Evolutionary conservation across 2,888 invertebrate genomes (phyloP).

Genomic region (Ochropleura leucogaster): DNA sequence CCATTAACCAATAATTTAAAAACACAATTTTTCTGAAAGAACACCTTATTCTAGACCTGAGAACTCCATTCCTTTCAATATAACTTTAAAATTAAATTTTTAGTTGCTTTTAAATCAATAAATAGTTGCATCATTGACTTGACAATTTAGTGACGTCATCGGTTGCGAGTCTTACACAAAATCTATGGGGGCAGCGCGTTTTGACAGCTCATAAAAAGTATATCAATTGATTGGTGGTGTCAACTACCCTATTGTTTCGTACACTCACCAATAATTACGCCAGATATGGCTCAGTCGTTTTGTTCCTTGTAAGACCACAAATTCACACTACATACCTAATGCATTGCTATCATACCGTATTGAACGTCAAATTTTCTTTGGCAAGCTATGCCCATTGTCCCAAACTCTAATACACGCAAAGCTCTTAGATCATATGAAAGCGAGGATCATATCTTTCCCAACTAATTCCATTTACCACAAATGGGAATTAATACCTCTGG

Average conservation of each 20-base stretch:
- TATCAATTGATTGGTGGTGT: too few species aligned
- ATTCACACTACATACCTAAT: not conserved
- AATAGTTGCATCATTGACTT: too few species aligned
- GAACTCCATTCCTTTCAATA: too few species aligned
- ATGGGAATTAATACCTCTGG: slow-evolving; percentile 23
- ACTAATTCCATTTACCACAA: not conserved
- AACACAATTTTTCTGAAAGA: too few species aligned
- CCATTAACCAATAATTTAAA: too few species aligned
- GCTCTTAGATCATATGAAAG: slow-evolving; percentile 22
- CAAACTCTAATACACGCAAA: slow-evolving; percentile 11
- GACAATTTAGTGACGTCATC: too few species aligned
- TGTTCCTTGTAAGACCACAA: not conserved
- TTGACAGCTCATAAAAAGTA: too few species aligned
- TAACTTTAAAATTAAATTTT: too few species aligned
- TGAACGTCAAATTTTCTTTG: slow-evolving; percentile 26
- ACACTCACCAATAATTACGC: not conserved
- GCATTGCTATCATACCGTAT: slow-evolving; percentile 13
- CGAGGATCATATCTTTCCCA: slow-evolving; percentile 17
- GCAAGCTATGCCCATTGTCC: slow-evolving; percentile 17
- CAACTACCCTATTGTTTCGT: not conserved
- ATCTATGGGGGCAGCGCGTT: too few species aligned
- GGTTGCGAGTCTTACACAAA: too few species aligned
- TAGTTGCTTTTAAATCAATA: too few species aligned
- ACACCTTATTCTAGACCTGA: too few species aligned
- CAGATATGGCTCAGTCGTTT: not conserved